phyloP scores from a whole-genome alignment of 2,113 vertebrate genomes.

The Proterorhinus semilunaris region DNA sequence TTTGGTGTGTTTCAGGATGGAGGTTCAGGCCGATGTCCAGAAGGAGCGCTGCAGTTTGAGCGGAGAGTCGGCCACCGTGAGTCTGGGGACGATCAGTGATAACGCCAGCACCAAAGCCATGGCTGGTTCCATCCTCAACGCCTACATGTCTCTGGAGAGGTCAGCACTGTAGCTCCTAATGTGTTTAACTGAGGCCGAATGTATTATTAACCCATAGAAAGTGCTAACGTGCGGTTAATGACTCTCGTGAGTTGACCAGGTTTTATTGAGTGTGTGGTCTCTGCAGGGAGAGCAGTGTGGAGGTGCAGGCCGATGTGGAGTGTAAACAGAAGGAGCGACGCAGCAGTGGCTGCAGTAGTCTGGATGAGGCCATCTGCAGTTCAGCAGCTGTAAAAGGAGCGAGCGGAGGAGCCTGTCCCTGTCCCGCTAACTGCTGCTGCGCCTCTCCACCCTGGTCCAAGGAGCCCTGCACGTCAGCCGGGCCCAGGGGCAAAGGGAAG shows the following conservation, averaged over 20 bases:
- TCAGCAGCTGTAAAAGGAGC: constrained; percentile 38
- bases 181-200: background rate
- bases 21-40: constrained; percentile 97
- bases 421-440: constrained; percentile 67
- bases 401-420: constrained; percentile 5
- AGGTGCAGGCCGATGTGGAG: constrained; percentile 93
- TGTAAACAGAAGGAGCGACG: constrained; percentile 89
- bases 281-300: constrained; percentile 90
- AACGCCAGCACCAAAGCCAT: constrained; percentile 98
- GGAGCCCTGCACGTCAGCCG: constrained; percentile 67
- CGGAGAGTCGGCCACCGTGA: constrained; percentile 95
- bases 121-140: constrained; percentile 96
- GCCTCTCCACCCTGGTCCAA: constrained; percentile 83
- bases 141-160: constrained; percentile 94
- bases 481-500: constrained; percentile 80
- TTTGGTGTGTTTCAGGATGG: constrained; percentile 78
- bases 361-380: constrained; percentile 83
- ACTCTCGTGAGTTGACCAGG: background rate
- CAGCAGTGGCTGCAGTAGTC: constrained; percentile 90
- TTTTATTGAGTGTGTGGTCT: background rate
- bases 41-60: constrained; percentile 96
- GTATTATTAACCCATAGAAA: background rate
- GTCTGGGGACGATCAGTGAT: constrained; percentile 93
- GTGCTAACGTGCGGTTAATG: background rate
- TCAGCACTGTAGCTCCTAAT: constrained; percentile 61